Base-by-base conservation (phyloP, 30 jellyfish, hydroid and myxozoan species). In the Chironex yamaguchii region DNA sequence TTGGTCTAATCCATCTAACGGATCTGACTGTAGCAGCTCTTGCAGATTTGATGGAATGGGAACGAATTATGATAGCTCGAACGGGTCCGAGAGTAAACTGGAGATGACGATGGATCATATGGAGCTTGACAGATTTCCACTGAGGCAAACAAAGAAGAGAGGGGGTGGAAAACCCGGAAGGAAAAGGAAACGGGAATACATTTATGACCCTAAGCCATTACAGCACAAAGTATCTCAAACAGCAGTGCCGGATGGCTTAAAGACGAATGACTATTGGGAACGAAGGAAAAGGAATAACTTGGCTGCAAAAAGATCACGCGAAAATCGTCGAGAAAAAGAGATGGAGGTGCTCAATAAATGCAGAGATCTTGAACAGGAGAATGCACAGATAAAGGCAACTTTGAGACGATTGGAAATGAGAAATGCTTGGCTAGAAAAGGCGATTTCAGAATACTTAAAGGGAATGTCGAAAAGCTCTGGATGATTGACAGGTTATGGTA, bases 251-350 rank as follows among this genome's bases (percentile, higher is more conserved):
- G 98, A 91, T 0, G 65, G 36, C 1, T 35, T 76, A 27, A 91
- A 91, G 66, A 96, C 85, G 70, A 63, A 20, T 34, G 98, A 91
- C 1, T 91, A 91, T 65, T 91, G 98, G 98, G 98, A 85, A 53
- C 68, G 90, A 36, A 76, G 98, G 14, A 85, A 88, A 54, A 29
- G 98, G 31, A 91, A 91, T 50, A 91, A 91, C 79, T 81, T 73
- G 33, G 98, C 98, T 0, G 98, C 98, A 4, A 91, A 91, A 62
- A 91, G 85, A 50, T 91, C 98, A 13, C 80, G 98, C 69, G 98
- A 91, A 62, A 96, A 91, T 66, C 86, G 98, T 17, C 82, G 98
- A 49, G 85, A 76, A 67, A 91, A 91, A 68, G 98, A 91, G 70
- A 85, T 91, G 32, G 98, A 91, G 71, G 93, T 91, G 33, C 52